Evolutionary conservation across 2,888 invertebrate genomes (phyloP).

Genomic region (Antheraea yamamai): DNA sequence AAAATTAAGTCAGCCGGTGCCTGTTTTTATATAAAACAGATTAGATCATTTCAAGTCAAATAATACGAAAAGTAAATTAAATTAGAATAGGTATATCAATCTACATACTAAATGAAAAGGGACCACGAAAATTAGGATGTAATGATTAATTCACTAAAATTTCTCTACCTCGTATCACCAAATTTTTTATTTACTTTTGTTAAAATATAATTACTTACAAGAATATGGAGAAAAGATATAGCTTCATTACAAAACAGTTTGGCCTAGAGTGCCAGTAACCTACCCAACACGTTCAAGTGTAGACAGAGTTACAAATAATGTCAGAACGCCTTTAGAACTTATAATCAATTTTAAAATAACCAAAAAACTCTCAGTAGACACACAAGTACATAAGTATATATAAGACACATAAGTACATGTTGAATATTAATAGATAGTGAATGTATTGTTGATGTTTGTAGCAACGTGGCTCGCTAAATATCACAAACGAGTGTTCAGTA

Average conservation of each 20-base stretch:
- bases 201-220: background rate
- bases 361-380: too few relatives aligned
- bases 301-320: background rate
- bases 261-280: background rate
- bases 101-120: background rate
- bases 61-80: background rate
- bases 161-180: background rate
- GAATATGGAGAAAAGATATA: background rate
- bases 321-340: background rate
- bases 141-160: background rate
- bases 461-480: conserved; percentile 24
- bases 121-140: background rate
- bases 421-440: conserved; percentile 11
- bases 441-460: conserved; percentile 24
- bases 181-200: background rate
- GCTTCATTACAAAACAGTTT: background rate
- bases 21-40: background rate
- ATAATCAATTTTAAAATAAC: background rate
- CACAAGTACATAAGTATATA: background rate
- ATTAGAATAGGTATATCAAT: background rate
- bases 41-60: background rate
- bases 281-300: background rate
- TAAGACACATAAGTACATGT: background rate
- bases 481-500: conserved; percentile 12
- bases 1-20: background rate